Evolutionary conservation across 1,140 invertebrate genomes (phyloP).

Genomic region (Pentalonia nigronervosa): DNA sequence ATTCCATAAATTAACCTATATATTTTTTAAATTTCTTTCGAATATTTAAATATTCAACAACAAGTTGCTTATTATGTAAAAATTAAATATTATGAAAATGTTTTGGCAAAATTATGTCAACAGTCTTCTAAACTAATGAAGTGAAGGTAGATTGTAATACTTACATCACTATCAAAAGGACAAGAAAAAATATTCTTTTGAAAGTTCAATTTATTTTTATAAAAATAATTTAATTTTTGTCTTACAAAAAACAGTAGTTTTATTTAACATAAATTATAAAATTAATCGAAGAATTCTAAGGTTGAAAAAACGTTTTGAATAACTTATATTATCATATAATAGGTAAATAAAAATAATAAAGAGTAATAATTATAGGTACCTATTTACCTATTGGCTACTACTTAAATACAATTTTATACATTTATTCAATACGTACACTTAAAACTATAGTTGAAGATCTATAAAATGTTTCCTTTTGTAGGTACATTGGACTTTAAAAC

Average conservation of each 20-base stretch:
- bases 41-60: not conserved
- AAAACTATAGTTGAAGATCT: not conserved
- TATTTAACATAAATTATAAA: not conserved
- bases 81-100: not conserved
- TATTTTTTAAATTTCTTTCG: not conserved
- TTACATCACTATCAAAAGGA: not conserved
- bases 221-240: too few relatives aligned
- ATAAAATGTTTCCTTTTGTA: not conserved
- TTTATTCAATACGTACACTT: not conserved
- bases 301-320: not conserved
- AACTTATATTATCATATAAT: not conserved
- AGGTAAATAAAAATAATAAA: too few relatives aligned
- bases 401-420: not conserved
- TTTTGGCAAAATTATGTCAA: not conserved
- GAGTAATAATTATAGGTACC: not conserved
- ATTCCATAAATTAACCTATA: too few relatives aligned
- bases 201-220: not conserved
- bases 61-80: not conserved
- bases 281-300: not conserved
- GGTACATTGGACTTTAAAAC: not conserved
- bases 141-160: not conserved
- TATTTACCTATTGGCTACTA: not conserved
- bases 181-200: conserved; percentile 1
- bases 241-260: not conserved
- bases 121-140: not conserved